Percentiles rank a stretch among this genome's conserved stretches.
Conservation (phyloP, 2,797 vertebrate species). For the Aldrovandia affinis region DNA sequence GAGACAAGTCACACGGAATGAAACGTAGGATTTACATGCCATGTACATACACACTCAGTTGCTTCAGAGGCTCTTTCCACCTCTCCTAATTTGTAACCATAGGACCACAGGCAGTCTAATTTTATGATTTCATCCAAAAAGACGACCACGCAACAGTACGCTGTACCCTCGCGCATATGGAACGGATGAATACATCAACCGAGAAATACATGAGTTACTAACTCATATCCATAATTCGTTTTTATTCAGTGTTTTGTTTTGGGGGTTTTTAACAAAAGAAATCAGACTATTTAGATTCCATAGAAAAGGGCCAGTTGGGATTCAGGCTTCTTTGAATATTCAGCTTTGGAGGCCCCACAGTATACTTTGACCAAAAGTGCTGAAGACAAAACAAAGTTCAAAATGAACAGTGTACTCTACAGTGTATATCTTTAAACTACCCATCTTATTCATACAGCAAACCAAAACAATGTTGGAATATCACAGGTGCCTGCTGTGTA, state of each 20-base stretch:
- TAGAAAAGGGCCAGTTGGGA: neutral
- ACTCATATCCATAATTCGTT: neutral
- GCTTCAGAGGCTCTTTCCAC: conserved; percentile 49
- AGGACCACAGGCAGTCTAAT: neutral
- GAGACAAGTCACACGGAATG: conserved; percentile 57
- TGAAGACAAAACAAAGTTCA: neutral
- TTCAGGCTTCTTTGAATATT: neutral
- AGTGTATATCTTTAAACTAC: conserved; percentile 1
- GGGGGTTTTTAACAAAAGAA: too few relatives aligned
- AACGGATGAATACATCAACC: neutral
- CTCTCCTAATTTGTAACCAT: conserved; percentile 10
- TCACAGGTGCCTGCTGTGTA: neutral
- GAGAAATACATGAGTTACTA: neutral
- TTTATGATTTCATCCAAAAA: neutral
- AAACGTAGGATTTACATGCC: conserved; percentile 51
- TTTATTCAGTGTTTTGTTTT: neutral
- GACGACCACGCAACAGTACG: conserved; percentile 21
- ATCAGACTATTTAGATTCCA: neutral
- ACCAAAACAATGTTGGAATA: neutral
- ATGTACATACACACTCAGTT: conserved; percentile 48
- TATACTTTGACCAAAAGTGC: neutral
- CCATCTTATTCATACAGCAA: neutral
- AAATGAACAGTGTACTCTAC: neutral
- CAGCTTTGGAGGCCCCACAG: neutral
- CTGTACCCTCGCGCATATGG: neutral